Evolutionary conservation across 2,797 vertebrate genomes (phyloP), one percentile per base, ranked within the genome.

Genomic region (Gambelia wislizenii): DNA sequence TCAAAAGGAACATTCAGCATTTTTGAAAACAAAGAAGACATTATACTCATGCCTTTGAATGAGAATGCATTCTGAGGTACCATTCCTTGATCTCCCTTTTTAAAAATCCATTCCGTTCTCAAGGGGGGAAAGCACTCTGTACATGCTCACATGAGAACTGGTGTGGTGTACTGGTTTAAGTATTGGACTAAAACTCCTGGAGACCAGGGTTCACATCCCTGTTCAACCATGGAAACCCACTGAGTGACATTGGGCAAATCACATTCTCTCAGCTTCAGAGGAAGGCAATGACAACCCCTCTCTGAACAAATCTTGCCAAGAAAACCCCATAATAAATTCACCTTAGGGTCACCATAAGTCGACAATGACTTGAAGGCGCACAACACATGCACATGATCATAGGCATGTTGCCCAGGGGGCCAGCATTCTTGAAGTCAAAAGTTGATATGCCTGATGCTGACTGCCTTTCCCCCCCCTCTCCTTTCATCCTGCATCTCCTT

Each of bases 361-460:
- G 56, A 5, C 5, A 59, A 59, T 59, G 18, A 59, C 56, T 59
- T 59, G 18, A 59, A 59, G 18, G 56, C 18, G 22, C 18, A 59
- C 56, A 59, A 22, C 56, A 59, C 56, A 59, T 14, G 3, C 10
- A 54, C 52, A 54, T 85, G 30, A 44, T 85, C 33, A 89, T 9
- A 33, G n/a, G 33, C 14, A 79, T 16, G 47, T 22, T 61, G 36
- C 12, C 39, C n/a, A 39, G 44, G 27, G 16, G 47, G 33, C 8
- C 56, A 54, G 47, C 25, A 79, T 85, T 80, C 76, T 70, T 80
- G 6, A 49, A 80, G 80, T 80, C 54, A 80, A 44, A 84, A 22
- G 7, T 27, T 59, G 33, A 13, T 27, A 56, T 18, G 52, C 20
- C 30, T 74, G 49, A 39, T n/a, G 25, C 30, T 49, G 6, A 7